Evolutionary conservation across 2,888 invertebrate species (phyloP), one percentile per base, ranked within the genome.

Genomic region (Oasisia sp.): DNA sequence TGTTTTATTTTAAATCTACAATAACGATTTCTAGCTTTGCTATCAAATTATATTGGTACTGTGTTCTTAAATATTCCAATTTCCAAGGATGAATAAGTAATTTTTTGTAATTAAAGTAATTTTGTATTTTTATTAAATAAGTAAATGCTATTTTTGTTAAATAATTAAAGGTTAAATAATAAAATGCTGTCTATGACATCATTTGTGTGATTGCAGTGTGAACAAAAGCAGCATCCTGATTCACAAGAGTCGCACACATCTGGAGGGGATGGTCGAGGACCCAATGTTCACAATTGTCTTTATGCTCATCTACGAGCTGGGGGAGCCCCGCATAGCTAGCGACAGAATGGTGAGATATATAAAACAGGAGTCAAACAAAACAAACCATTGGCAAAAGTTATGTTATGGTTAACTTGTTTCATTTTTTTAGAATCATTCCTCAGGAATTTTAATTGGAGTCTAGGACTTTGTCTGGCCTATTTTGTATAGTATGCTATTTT

Each of bases 211-310:
- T 27, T 74, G 74, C 74, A 74, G 74, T 27, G 74, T 74, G 27
- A 74, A 74, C 74, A 74, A 74, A 74, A 74, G 74, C 74, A 74
- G 74, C 7, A 27, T 74, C 5, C 27, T 74, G 14, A 27, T 74
- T 74, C 93, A 96, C 92, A 95, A 95, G 91, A 95, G 95, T 92
- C 94, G 95, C 50, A 93, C 96, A 8, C 95, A 95, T 92, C 92
- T 96, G 44, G 94, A 94, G 89, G 95, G 96, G 14, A 93, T 96
- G 92, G 93, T 95, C 32, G 95, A 96, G 90, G 96, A 96, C 93
- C 95, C 96, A 0, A 94, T 95, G 94, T 95, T 95, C 94, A 94
- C 96, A 58, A 94, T 96, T 8, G 95, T 96, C 8, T 96, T 96
- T 93, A 94, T 95, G 0, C 94, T 96, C 89, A 95, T 96, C 93